phyloP scores from a whole-genome alignment of 2,797 vertebrate genomes.

The Takifugu rubripes region DNA sequence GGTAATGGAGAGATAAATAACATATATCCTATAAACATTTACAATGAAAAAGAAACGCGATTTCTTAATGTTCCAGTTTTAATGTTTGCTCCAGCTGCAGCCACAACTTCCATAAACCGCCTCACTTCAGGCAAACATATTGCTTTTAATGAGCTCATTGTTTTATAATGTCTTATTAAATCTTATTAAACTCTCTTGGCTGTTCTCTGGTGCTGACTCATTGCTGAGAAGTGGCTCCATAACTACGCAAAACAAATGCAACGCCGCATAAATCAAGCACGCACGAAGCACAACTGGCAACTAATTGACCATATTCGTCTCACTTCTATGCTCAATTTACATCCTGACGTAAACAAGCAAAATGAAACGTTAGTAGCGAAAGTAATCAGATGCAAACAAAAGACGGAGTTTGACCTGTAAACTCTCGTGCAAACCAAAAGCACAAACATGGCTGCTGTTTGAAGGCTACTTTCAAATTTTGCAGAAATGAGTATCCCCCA shows the following conservation, averaged over 20 bases:
- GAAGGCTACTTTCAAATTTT: conserved; percentile 1
- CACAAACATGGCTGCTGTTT: background rate
- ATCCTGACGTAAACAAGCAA: conserved; percentile 13
- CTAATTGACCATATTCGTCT: conserved; percentile 36
- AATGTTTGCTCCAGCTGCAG: conserved; percentile 15
- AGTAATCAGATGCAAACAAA: background rate
- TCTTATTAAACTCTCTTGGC: conserved; percentile 16
- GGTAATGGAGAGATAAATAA: background rate
- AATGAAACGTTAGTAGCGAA: background rate
- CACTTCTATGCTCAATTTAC: conserved; percentile 2
- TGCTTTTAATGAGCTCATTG: conserved; percentile 40
- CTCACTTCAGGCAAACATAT: conserved; percentile 13
- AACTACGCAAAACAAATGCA: conserved; percentile 31
- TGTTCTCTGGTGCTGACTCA: conserved; percentile 37
- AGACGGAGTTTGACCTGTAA: background rate
- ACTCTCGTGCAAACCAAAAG: background rate
- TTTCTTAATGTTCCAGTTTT: conserved; percentile 1
- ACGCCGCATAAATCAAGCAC: conserved; percentile 38
- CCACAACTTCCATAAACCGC: conserved; percentile 1
- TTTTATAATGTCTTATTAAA: conserved; percentile 31
- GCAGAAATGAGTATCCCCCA: conserved; percentile 9
- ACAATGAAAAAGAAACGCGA: background rate
- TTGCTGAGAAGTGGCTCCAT: conserved; percentile 41
- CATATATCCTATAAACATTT: too few species aligned
- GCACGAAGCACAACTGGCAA: conserved; percentile 11